Percentiles rank a stretch among this genome's conserved stretches.
phyloP scores from a whole-genome alignment of 2,888 invertebrate genomes.

The Ceriagrion tenellum region DNA sequence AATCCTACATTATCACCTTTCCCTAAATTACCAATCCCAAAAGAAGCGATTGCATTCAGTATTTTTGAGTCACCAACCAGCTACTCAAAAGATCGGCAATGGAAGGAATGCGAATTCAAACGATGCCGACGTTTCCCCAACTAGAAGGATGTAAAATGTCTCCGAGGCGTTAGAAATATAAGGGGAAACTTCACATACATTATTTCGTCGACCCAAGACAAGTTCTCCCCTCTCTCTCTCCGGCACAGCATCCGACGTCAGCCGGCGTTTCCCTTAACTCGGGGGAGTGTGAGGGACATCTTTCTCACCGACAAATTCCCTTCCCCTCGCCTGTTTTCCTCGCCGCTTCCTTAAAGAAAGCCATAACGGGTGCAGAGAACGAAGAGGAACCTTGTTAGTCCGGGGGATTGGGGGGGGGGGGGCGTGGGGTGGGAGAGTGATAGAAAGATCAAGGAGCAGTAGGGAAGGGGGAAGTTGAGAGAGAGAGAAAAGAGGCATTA shows the following conservation, averaged over 20 bases:
- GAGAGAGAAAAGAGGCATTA: slow-evolving; percentile 21
- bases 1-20: too few relatives aligned
- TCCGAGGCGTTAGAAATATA: neutral
- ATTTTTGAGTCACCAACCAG: neutral
- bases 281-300: slow-evolving; percentile 30
- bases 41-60: too few relatives aligned
- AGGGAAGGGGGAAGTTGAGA: neutral
- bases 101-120: neutral
- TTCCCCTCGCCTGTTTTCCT: neutral
- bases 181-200: neutral
- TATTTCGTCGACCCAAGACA: neutral
- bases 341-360: slow-evolving; percentile 8
- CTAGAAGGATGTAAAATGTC: too few relatives aligned
- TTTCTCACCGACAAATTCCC: slow-evolving; percentile 49
- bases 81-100: neutral
- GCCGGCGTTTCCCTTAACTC: neutral
- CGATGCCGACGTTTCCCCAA: neutral
- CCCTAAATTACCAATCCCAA: too few relatives aligned
- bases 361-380: neutral
- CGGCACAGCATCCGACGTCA: neutral
- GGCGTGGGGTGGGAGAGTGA: neutral
- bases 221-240: neutral
- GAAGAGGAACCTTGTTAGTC: neutral
- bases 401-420: neutral
- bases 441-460: neutral